These are phyloP conservation scores for Myripristis murdjan DNA, from an alignment of 2,797 vertebrate genomes.

Conservation along the genomic window DNA sequence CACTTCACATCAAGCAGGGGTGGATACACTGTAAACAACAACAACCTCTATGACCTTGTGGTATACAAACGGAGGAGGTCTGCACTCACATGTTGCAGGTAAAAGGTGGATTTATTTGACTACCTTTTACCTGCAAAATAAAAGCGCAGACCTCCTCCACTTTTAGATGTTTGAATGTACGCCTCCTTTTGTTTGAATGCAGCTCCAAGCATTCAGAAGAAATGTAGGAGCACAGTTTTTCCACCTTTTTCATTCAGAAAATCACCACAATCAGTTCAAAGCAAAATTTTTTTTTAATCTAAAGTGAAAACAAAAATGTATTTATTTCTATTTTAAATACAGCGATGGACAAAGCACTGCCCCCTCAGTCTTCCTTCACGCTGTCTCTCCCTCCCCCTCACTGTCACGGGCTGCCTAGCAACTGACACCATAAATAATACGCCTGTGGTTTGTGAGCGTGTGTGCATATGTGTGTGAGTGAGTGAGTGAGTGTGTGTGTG, in stretches of 20 bases:
- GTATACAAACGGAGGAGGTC: too few species aligned
- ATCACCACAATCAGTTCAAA: not conserved
- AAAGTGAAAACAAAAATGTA: conserved; percentile 1
- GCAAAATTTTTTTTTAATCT: not conserved
- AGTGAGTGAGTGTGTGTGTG: conserved; percentile 25
- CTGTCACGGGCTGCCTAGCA: conserved; percentile 78
- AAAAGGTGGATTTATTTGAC: too few species aligned
- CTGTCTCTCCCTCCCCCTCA: conserved; percentile 53
- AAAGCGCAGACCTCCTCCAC: too few species aligned
- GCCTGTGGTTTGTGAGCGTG: conserved; percentile 18
- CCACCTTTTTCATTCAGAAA: conserved; percentile 4
- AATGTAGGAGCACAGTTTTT: too few species aligned
- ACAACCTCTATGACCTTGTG: not conserved
- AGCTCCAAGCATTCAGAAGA: too few species aligned
- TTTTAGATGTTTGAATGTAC: too few species aligned
- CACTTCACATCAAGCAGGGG: conserved; percentile 10
- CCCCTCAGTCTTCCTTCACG: conserved; percentile 48
- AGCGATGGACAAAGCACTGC: conserved; percentile 62
- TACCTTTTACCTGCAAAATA: too few species aligned
- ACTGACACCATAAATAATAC: conserved; percentile 79
- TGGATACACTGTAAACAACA: not conserved
- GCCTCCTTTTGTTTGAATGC: too few species aligned
- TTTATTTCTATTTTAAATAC: conserved; percentile 58
- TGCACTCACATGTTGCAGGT: too few species aligned
- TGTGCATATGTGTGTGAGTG: not conserved